Evolutionary conservation across 2,797 vertebrate genomes (phyloP).

Genomic region (Poeciliopsis infans): DNA sequence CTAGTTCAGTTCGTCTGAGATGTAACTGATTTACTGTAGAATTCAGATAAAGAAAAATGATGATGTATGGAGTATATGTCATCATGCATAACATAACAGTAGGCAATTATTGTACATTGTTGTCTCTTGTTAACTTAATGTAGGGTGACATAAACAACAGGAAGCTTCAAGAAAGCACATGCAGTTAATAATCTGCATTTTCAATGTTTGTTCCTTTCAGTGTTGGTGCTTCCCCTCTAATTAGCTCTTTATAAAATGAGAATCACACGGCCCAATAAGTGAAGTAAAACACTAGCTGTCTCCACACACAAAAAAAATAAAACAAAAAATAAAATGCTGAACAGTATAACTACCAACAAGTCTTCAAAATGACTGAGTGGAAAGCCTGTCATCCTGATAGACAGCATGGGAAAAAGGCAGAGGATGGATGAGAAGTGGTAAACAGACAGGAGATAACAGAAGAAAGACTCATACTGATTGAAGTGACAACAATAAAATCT

Average conservation of each 20-base stretch:
- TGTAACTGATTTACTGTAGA: not conserved
- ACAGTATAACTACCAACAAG: slow-evolving; percentile 7
- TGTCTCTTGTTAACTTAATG: not conserved
- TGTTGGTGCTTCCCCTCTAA: not conserved
- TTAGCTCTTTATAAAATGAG: not conserved
- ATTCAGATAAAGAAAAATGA: not conserved
- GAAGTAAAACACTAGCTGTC: not conserved
- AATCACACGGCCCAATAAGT: not conserved
- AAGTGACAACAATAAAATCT: slow-evolving; percentile 47
- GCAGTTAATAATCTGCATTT: not conserved
- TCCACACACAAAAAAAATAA: not conserved
- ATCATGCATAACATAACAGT: not conserved
- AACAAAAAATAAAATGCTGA: slow-evolving; percentile 4
- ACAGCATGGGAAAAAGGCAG: slow-evolving; percentile 8
- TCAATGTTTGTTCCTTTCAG: not conserved
- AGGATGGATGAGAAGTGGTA: slow-evolving; percentile 22
- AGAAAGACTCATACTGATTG: slow-evolving; percentile 22
- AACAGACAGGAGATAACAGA: slow-evolving; percentile 27
- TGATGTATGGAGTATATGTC: not conserved
- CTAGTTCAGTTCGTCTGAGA: not conserved
- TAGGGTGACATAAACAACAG: not conserved
- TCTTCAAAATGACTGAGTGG: slow-evolving; percentile 14
- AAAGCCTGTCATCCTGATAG: slow-evolving; percentile 25
- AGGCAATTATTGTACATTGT: too few species aligned
- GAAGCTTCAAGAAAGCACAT: not conserved